Percentiles rank a stretch among this genome's conserved stretches.
phyloP scores from a whole-genome alignment of 2,888 invertebrate genomes.

The Drosophila imparisetae region DNA sequence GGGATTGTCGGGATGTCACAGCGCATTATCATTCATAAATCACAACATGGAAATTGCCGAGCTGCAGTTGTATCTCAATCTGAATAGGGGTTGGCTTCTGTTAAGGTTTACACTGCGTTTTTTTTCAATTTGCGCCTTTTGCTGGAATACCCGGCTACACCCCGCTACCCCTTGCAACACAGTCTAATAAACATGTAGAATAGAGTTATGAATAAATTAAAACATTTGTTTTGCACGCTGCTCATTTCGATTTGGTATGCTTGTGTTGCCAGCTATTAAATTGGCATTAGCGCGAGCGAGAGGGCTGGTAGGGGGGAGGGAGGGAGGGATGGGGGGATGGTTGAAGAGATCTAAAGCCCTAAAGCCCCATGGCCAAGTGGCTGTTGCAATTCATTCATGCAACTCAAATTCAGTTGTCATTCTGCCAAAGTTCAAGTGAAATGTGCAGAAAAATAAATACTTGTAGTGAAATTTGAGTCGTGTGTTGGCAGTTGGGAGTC shows the following conservation, averaged over 20 bases:
- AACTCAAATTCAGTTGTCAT: constrained; percentile 27
- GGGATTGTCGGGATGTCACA: constrained; percentile 79
- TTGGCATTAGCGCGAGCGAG: constrained; percentile 79
- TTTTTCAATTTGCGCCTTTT: constrained; percentile 51
- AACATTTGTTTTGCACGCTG: constrained; percentile 72
- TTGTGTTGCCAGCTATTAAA: constrained; percentile 76
- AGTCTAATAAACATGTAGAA: constrained; percentile 71
- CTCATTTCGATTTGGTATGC: constrained; percentile 63
- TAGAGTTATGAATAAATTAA: constrained; percentile 83
- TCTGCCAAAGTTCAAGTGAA: constrained; percentile 30
- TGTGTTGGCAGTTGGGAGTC: not conserved
- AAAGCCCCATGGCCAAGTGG: constrained; percentile 19
- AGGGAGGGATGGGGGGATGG: not conserved
- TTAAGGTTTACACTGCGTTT: constrained; percentile 16
- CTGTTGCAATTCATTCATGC: constrained; percentile 12
- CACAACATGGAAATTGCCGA: constrained; percentile 81
- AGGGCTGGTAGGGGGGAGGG: constrained; percentile 8
- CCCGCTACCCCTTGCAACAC: constrained; percentile 17
- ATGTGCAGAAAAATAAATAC: constrained; percentile 17
- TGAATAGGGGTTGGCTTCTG: constrained; percentile 36
- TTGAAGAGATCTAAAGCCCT: constrained; percentile 5
- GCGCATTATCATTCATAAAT: constrained; percentile 84
- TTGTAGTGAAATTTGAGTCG: constrained; percentile 43
- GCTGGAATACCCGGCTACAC: constrained; percentile 1
- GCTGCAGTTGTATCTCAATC: constrained; percentile 20